Conservation (phyloP, 92 coral and sea anemone species). For the Actinostola sp. region DNA sequence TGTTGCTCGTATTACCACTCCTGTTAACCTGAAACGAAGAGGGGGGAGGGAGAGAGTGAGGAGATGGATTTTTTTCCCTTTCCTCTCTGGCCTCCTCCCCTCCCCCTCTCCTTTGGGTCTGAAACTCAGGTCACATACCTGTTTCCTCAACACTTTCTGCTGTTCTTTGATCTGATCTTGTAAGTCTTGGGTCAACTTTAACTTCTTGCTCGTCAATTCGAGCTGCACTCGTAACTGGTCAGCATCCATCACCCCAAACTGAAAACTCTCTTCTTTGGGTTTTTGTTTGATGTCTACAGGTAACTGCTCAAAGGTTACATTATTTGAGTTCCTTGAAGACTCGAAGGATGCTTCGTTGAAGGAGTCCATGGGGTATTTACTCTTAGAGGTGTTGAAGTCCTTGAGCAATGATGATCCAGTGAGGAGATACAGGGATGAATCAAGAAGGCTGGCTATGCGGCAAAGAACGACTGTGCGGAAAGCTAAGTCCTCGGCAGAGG, state of each 20-base stretch:
- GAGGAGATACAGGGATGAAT: constrained; percentile 75
- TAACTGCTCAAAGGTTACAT: constrained; percentile 20
- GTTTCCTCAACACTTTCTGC: constrained; percentile 66
- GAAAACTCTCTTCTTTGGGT: constrained; percentile 5
- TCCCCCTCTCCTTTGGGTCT: background rate
- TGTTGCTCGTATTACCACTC: too few species aligned
- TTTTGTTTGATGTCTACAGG: background rate
- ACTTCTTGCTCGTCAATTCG: constrained; percentile 64
- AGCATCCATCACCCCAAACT: constrained; percentile 19
- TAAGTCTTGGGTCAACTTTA: constrained; percentile 63
- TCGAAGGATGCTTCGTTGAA: constrained; percentile 77
- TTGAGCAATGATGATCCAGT: constrained; percentile 80
- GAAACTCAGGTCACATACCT: constrained; percentile 29
- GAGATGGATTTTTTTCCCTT: too few species aligned
- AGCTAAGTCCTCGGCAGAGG: constrained; percentile 72
- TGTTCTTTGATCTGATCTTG: constrained; percentile 82
- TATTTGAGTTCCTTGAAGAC: constrained; percentile 50
- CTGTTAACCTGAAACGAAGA: too few species aligned
- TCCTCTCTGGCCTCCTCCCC: too few species aligned
- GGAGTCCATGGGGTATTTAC: constrained; percentile 69
- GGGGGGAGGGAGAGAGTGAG: too few species aligned
- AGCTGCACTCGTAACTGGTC: constrained; percentile 59
- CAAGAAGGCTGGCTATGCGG: constrained; percentile 86
- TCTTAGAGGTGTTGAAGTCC: constrained; percentile 48
- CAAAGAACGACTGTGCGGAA: constrained; percentile 82